Conservation (phyloP, 2,888 invertebrate species). For the Caradrina kadenii region DNA sequence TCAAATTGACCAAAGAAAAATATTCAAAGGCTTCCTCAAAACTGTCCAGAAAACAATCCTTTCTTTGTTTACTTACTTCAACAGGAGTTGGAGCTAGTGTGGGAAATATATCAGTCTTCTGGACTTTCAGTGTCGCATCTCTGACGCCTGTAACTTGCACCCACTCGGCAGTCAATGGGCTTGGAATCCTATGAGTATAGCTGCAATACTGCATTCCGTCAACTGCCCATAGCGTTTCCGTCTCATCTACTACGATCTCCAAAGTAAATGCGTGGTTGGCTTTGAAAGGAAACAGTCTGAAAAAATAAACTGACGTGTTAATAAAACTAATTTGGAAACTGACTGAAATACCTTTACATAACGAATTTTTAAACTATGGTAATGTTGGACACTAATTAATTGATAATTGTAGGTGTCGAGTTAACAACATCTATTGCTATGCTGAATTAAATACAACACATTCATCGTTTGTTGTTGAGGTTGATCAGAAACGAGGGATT, state of each 20-base stretch:
- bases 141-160: slow-evolving; percentile 91
- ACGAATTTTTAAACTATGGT: not conserved
- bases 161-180: slow-evolving; percentile 78
- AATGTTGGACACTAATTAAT: slow-evolving; percentile 5
- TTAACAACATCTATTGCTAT: slow-evolving; percentile 12
- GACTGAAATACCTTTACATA: not conserved
- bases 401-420: not conserved
- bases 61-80: slow-evolving; percentile 70
- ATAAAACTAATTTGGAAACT: slow-evolving; percentile 12
- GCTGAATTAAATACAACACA: not conserved
- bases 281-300: slow-evolving; percentile 87
- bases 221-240: slow-evolving; percentile 92
- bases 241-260: slow-evolving; percentile 91
- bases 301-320: slow-evolving; percentile 52
- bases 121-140: slow-evolving; percentile 92
- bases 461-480: not conserved
- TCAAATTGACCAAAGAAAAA: no score
- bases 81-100: slow-evolving; percentile 71
- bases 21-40: no score
- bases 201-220: slow-evolving; percentile 94
- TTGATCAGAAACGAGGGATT: slow-evolving; percentile 16
- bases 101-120: slow-evolving; percentile 89
- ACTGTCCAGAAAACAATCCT: not conserved
- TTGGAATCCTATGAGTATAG: slow-evolving; percentile 91
- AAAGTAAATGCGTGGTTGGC: slow-evolving; percentile 88